A percentile compares a stretch with the other conserved stretches of the same genome.
phyloP scores from a whole-genome alignment of 2,888 invertebrate species.

The Xestobium rufovillosum region DNA sequence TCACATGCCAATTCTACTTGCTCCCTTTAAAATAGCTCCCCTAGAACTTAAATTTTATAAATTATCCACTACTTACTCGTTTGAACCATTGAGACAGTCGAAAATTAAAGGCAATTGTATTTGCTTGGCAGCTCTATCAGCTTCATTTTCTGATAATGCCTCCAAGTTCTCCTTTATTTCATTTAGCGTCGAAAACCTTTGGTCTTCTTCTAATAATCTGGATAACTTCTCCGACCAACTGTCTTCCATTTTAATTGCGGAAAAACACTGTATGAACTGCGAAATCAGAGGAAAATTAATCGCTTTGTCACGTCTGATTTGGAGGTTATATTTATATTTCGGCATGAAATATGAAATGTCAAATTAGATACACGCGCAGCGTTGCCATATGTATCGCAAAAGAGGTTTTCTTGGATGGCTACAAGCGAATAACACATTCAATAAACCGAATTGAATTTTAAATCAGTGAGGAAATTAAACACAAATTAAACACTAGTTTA shows the following conservation, averaged over 20 bases:
- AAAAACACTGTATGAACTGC: no score
- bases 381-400: no score
- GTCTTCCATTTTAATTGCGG: slow-evolving; percentile 32
- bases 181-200: slow-evolving; percentile 42
- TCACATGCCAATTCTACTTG: slow-evolving; percentile 57
- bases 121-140: slow-evolving; percentile 37
- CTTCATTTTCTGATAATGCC: slow-evolving; percentile 40
- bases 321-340: no score
- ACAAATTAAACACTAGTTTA: no score
- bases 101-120: slow-evolving; percentile 54
- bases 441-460: no score
- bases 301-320: no score
- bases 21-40: slow-evolving; percentile 41
- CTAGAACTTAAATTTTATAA: slow-evolving; percentile 18
- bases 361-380: no score
- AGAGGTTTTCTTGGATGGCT: no score
- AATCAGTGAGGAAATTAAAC: no score
- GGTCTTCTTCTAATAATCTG: slow-evolving; percentile 42
- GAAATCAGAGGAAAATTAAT: no score
- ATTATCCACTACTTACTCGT: slow-evolving; percentile 40
- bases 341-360: no score
- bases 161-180: slow-evolving; percentile 44
- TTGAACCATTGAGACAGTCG: slow-evolving; percentile 54
- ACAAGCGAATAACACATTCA: no score
- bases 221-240: slow-evolving; percentile 46